Conservation (phyloP, 2,113 vertebrate genomes). For the Onychostruthus taczanowskii region DNA sequence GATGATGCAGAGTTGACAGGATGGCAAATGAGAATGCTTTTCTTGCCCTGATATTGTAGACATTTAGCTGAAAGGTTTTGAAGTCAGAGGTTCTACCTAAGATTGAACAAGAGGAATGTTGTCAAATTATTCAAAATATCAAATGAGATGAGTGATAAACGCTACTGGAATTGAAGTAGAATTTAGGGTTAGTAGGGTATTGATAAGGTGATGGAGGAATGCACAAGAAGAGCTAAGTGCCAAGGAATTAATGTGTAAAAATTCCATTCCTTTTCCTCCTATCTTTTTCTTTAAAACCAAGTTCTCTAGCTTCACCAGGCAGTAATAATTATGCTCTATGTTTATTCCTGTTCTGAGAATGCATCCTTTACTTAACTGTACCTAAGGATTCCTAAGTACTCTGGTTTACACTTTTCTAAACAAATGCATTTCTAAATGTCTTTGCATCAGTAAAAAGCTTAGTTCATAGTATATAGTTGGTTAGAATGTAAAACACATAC, state of each 20-base stretch:
- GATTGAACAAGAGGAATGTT: neutral
- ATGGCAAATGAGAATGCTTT: neutral
- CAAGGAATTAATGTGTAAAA: neutral
- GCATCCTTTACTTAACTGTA: neutral
- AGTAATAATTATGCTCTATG: neutral
- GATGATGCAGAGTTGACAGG: neutral
- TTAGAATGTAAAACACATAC: neutral
- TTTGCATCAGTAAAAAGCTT: neutral
- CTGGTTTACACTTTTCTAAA: neutral
- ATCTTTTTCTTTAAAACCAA: neutral
- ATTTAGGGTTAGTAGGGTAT: neutral
- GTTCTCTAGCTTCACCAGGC: neutral
- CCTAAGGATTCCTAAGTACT: neutral
- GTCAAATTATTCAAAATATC: neutral
- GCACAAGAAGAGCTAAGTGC: neutral
- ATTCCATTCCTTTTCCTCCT: neutral
- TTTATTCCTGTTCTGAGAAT: neutral
- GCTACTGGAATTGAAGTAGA: neutral
- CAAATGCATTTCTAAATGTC: neutral
- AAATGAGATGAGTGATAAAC: neutral
- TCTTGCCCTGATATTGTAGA: neutral
- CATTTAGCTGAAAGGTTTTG: neutral
- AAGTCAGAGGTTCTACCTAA: neutral
- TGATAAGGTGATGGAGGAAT: neutral
- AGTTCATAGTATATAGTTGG: neutral